These are phyloP conservation scores for Hippoglossus hippoglossus DNA, from an alignment of 2,797 vertebrate genomes.

Conservation along the genomic window DNA sequence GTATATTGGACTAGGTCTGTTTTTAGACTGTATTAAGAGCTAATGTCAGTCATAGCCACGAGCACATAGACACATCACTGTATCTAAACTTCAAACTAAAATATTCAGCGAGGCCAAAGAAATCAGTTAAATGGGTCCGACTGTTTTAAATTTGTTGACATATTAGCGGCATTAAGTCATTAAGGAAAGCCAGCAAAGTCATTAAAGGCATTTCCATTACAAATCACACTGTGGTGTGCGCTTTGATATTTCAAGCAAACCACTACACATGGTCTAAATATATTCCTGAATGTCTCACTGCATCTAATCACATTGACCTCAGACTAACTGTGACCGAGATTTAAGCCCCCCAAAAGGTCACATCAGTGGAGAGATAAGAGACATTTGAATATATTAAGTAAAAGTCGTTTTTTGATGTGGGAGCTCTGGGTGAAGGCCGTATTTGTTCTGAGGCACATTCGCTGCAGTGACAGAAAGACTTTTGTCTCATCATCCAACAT, in stretches of 20 bases:
- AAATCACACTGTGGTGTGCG: slow-evolving; percentile 51
- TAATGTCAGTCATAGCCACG: not conserved
- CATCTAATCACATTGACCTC: slow-evolving; percentile 55
- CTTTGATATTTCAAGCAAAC: slow-evolving; percentile 35
- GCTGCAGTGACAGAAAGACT: slow-evolving; percentile 65
- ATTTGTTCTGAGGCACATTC: slow-evolving; percentile 61
- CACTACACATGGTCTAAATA: not conserved
- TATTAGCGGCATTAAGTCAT: slow-evolving; percentile 62
- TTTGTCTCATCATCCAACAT: slow-evolving; percentile 73
- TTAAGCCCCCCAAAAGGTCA: slow-evolving; percentile 39
- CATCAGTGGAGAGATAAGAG: slow-evolving; percentile 24
- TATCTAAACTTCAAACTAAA: slow-evolving; percentile 43
- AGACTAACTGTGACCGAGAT: slow-evolving; percentile 22
- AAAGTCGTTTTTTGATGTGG: slow-evolving; percentile 33
- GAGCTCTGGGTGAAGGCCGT: slow-evolving; percentile 37
- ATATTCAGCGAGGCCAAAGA: slow-evolving; percentile 50
- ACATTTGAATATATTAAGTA: slow-evolving; percentile 16
- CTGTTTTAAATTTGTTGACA: slow-evolving; percentile 56
- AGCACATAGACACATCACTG: not conserved
- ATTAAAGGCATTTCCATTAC: slow-evolving; percentile 67
- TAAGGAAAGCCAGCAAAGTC: slow-evolving; percentile 54
- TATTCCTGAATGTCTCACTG: slow-evolving; percentile 27
- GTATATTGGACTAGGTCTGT: not conserved
- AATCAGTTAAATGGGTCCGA: slow-evolving; percentile 47
- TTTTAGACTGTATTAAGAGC: not conserved